phyloP scores from a whole-genome alignment of 2,888 invertebrate species.

The Linnaemya tessellans region DNA sequence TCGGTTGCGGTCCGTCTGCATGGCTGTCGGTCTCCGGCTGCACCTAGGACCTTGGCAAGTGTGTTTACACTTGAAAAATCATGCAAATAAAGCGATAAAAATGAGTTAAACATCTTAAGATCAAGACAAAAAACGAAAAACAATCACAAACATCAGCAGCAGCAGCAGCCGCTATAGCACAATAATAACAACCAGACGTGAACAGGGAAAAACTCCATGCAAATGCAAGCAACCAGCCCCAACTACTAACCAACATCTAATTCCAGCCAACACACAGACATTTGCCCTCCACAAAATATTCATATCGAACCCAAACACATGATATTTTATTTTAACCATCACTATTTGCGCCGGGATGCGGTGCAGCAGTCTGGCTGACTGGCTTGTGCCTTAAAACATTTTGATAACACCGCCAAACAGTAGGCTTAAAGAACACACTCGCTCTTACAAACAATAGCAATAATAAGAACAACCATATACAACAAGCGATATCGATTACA shows the following conservation, averaged over 20 bases:
- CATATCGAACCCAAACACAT: conserved; percentile 30
- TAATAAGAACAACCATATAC: conserved; percentile 13
- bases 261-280: conserved; percentile 21
- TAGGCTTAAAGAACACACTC: conserved; percentile 42
- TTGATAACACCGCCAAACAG: conserved; percentile 68
- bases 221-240: conserved; percentile 34
- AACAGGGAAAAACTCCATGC: conserved; percentile 64
- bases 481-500: conserved; percentile 8
- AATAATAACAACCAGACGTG: conserved; percentile 38
- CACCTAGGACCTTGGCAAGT: conserved; percentile 54
- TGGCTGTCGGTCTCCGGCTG: not conserved
- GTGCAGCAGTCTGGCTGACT: conserved; percentile 35
- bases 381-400: conserved; percentile 65
- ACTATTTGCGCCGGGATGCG: conserved; percentile 4
- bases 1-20: conserved; percentile 1
- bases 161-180: not conserved
- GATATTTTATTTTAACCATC: conserved; percentile 43
- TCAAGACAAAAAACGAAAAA: conserved; percentile 29
- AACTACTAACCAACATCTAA: conserved; percentile 62
- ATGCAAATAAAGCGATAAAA: conserved; percentile 78
- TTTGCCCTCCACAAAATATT: not conserved
- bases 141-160: not conserved
- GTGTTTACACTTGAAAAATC: conserved; percentile 71
- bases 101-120: conserved; percentile 63
- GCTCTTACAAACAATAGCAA: conserved; percentile 28